Evolutionary conservation across 1,140 invertebrate genomes (phyloP), one percentile per base, ranked within the genome.

Genomic region (Globodera rostochiensis): DNA sequence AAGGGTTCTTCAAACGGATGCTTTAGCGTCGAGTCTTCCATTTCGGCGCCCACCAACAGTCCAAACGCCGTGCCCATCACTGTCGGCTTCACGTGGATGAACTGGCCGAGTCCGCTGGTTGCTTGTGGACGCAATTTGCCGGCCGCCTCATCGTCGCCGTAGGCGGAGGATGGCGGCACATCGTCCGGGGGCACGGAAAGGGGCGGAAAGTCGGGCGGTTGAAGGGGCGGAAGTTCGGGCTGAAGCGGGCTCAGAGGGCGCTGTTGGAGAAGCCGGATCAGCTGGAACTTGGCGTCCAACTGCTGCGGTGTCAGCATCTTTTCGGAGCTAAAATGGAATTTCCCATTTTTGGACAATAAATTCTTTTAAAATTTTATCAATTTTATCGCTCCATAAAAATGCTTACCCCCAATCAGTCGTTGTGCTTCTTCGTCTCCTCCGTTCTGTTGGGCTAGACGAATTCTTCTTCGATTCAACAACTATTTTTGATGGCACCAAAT

Each of bases 1-100:
- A 80, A 60, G 45, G 64, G 64, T n/a, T 79, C 74, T 36, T 69
- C 73, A 74, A 82, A 81, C 49, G 57, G 36, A 19, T 82, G 57
- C 49, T 67, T 71, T 36, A 77, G 66, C 66, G 64, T 45, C 60
- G 78, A 19, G 47, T 70, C 45, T 47, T 69, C 67, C 66, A 75
- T 45, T 50, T 66, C 64, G 46, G 49, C 66, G 36, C n/a, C 66
- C 50, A 4, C 36, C 47, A 13, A 1, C 25, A 47, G 36, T 49
- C 66, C 79, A 11, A 80, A 49, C 8, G 15, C 13, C 25, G 57
- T 21, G 49, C 49, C 76, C 11, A 3, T 21, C 6, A 73, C 36
- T 67, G 80, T 73, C 66, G 60, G 67, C 57, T 80, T 81, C 66
- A 78, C 36, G 49, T 78, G 53, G 5, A 78, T 67, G 70, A 66